These are phyloP conservation scores for Calliphora vicina DNA, from an alignment of 1,140 invertebrate species.

Conservation along the genomic window DNA sequence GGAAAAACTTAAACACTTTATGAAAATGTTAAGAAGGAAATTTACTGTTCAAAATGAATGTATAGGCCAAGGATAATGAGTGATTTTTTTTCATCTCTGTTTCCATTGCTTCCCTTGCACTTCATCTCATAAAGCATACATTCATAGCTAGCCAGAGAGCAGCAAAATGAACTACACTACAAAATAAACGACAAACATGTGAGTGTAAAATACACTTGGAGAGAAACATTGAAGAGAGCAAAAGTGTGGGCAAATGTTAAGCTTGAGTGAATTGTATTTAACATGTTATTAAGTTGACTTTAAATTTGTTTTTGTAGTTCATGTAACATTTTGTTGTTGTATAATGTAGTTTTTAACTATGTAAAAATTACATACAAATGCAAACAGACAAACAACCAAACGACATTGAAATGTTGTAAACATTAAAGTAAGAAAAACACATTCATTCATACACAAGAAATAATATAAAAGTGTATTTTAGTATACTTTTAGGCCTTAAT, in stretches of 20 bases:
- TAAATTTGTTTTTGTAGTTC: neutral
- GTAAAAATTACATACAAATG: neutral
- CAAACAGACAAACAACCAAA: neutral
- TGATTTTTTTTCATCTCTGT: neutral
- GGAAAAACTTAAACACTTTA: constrained; percentile 6
- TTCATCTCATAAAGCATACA: neutral
- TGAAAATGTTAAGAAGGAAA: constrained; percentile 15
- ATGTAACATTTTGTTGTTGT: neutral
- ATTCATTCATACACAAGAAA: neutral
- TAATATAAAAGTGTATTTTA: neutral
- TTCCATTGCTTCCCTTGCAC: neutral
- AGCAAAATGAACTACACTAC: no score
- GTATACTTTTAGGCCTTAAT: constrained; percentile 23
- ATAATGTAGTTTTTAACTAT: neutral
- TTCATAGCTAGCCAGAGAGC: no score
- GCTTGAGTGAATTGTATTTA: constrained; percentile 1
- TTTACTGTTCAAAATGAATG: neutral
- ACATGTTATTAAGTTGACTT: neutral
- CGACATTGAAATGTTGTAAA: constrained; percentile 1
- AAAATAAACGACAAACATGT: neutral
- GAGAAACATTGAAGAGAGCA: neutral
- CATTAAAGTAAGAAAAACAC: neutral
- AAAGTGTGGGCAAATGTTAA: neutral
- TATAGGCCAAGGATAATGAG: neutral
- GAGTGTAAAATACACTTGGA: neutral